Conservation (phyloP, 2,797 vertebrate species). For the Distichodus sexfasciatus region DNA sequence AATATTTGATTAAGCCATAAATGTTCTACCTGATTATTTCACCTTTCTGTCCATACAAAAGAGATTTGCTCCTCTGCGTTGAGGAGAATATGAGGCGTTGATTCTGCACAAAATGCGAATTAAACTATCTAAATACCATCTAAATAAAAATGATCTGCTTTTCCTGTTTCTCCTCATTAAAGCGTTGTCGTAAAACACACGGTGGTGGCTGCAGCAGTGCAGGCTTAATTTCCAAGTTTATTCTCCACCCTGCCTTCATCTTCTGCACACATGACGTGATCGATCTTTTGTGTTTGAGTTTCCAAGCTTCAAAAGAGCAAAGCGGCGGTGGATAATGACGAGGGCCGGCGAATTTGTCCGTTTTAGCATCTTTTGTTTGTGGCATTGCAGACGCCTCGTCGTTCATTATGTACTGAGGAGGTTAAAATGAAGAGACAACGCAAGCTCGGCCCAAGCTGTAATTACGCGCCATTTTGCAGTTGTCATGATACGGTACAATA, state of each 20-base stretch:
- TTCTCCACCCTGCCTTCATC: not conserved
- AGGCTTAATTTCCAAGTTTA: not conserved
- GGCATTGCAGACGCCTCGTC: not conserved
- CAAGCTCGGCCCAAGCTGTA: not conserved
- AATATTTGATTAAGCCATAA: conserved; percentile 70
- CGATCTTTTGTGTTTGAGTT: not conserved
- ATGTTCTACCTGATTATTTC: conserved; percentile 57
- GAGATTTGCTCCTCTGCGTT: not conserved
- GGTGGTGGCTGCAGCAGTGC: not conserved
- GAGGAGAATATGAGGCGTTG: not conserved
- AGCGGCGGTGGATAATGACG: not conserved
- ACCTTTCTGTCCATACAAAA: not conserved
- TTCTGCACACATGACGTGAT: not conserved
- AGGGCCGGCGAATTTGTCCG: not conserved
- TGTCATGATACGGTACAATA: not conserved
- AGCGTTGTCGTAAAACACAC: no score
- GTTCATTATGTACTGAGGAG: not conserved
- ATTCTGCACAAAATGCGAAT: not conserved
- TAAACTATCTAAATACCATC: not conserved
- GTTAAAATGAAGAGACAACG: conserved; percentile 4
- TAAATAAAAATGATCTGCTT: not conserved
- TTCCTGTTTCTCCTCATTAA: not conserved
- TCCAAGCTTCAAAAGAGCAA: not conserved
- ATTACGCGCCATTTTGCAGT: not conserved
- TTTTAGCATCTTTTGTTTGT: not conserved